A percentile compares a stretch with the other conserved stretches of the same genome.
These are phyloP conservation scores for Sceliomorpha sp. DNA, from an alignment of 2,888 invertebrate species.

Conservation along the genomic window DNA sequence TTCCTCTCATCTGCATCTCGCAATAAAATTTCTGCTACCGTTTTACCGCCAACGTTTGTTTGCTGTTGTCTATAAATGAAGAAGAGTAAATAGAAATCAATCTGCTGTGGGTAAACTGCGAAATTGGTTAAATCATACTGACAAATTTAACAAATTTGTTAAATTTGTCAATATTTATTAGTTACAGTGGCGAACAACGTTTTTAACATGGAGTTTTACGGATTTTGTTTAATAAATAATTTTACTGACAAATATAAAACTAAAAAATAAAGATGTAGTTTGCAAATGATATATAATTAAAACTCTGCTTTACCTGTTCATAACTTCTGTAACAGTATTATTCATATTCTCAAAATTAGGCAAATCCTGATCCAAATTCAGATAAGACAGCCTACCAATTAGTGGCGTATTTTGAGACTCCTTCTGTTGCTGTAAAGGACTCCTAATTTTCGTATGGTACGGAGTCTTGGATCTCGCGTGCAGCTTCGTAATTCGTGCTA, in stretches of 20 bases:
- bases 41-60: slow-evolving; percentile 63
- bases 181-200: too few relatives aligned
- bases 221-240: too few relatives aligned
- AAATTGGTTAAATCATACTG: too few relatives aligned
- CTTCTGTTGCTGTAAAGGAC: slow-evolving; percentile 62
- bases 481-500: slow-evolving; percentile 72
- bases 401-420: slow-evolving; percentile 69
- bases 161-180: too few relatives aligned
- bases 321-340: slow-evolving; percentile 71
- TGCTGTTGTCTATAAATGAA: slow-evolving; percentile 66
- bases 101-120: too few relatives aligned
- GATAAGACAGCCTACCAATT: slow-evolving; percentile 67
- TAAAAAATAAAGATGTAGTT: too few relatives aligned
- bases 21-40: slow-evolving; percentile 73
- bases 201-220: too few relatives aligned
- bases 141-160: too few relatives aligned
- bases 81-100: too few relatives aligned
- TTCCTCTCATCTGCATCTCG: slow-evolving; percentile 69
- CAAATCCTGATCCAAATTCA: slow-evolving; percentile 73
- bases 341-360: slow-evolving; percentile 73
- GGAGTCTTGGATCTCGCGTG: slow-evolving; percentile 72
- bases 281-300: too few relatives aligned
- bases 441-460: slow-evolving; percentile 67
- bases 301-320: slow-evolving; percentile 70
- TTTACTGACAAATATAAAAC: too few relatives aligned